These are phyloP conservation scores for Argyrosomus regius DNA, from an alignment of 2,797 vertebrate species.

Conservation along the genomic window DNA sequence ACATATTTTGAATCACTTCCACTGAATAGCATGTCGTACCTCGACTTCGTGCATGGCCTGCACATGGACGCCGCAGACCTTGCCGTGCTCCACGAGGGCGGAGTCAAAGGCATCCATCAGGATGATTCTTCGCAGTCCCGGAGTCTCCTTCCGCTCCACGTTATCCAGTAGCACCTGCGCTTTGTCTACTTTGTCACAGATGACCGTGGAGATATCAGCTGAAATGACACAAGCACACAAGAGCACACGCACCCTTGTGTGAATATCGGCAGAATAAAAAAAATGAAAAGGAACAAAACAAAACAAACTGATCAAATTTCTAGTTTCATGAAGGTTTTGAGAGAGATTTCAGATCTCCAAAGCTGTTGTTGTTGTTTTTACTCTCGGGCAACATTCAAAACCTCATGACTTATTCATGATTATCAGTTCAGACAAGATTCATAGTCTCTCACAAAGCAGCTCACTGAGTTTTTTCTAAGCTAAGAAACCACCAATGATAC, in stretches of 20 bases:
- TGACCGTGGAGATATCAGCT: slow-evolving; percentile 96
- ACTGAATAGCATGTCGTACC: slow-evolving; percentile 75
- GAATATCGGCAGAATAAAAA: slow-evolving; percentile 50
- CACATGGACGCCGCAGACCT: slow-evolving; percentile 88
- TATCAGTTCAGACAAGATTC: background rate
- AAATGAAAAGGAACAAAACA: slow-evolving; percentile 28
- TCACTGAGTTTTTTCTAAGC: background rate
- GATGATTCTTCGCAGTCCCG: slow-evolving; percentile 90
- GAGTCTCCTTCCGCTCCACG: slow-evolving; percentile 90
- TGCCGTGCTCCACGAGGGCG: slow-evolving; percentile 86
- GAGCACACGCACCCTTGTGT: slow-evolving; percentile 59
- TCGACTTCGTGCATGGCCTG: slow-evolving; percentile 92
- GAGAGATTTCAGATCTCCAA: background rate
- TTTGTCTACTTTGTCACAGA: slow-evolving; percentile 95
- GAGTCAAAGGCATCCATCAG: slow-evolving; percentile 93
- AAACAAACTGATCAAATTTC: slow-evolving; percentile 1
- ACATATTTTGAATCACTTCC: too few relatives aligned
- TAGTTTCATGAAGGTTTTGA: background rate
- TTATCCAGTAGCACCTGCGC: slow-evolving; percentile 92
- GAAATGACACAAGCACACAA: slow-evolving; percentile 63
- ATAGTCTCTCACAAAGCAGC: background rate
- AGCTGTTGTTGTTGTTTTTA: background rate
- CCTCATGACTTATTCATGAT: background rate
- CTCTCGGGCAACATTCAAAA: background rate
- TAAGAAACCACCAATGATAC: background rate